These are phyloP conservation scores for Scrobipalpa atriplicella DNA, from an alignment of 2,888 invertebrate genomes.

Conservation along the genomic window DNA sequence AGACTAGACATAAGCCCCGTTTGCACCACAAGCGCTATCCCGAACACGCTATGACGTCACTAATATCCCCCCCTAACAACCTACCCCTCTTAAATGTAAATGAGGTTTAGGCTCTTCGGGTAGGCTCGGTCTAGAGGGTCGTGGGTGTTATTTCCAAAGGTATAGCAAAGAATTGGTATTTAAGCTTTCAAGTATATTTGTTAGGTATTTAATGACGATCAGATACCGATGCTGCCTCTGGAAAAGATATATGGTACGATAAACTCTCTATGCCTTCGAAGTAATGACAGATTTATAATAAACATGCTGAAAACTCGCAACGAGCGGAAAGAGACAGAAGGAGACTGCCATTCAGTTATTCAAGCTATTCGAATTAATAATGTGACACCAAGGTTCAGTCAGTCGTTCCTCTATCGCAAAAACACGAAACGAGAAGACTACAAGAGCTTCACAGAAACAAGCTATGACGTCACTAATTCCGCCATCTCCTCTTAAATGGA, in stretches of 20 bases:
- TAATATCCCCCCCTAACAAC: too few relatives aligned
- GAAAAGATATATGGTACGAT: too few relatives aligned
- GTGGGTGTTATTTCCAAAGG: too few relatives aligned
- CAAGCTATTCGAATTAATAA: background rate
- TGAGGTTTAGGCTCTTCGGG: background rate
- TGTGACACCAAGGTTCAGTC: background rate
- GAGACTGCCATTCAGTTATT: background rate
- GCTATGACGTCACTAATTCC: background rate
- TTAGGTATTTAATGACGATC: too few relatives aligned
- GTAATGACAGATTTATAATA: too few relatives aligned
- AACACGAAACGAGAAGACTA: background rate
- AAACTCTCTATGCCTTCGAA: too few relatives aligned
- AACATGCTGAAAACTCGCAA: too few relatives aligned
- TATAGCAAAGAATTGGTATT: too few relatives aligned
- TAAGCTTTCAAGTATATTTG: too few relatives aligned
- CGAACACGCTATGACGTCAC: conserved; percentile 23
- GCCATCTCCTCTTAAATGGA: conserved; percentile 6
- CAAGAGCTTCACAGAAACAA: background rate
- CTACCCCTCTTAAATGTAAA: conserved; percentile 18
- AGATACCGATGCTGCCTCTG: too few relatives aligned
- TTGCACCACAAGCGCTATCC: conserved; percentile 20
- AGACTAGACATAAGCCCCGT: conserved; percentile 28
- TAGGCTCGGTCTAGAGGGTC: background rate
- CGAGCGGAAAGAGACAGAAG: too few relatives aligned
- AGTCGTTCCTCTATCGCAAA: background rate